Conservation (phyloP, 2,888 invertebrate genomes). For the Watsonalla cultraria region DNA sequence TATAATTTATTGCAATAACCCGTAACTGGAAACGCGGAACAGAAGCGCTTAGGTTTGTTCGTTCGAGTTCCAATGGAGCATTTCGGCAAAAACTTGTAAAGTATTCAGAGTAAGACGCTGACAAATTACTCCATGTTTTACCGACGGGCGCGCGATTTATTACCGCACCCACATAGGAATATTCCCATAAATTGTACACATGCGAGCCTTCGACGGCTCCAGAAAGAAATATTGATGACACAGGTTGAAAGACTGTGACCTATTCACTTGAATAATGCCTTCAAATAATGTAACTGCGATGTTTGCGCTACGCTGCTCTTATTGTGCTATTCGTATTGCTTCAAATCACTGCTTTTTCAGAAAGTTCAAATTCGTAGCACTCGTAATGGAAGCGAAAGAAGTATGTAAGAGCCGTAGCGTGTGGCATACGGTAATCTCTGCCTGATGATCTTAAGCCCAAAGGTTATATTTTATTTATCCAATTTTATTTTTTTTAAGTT, state of each 20-base stretch:
- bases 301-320: not conserved
- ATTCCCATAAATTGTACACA: constrained; percentile 34
- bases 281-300: not conserved
- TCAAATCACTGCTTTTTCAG: not conserved
- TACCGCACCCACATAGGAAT: constrained; percentile 31
- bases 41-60: not conserved
- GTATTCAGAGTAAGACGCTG: constrained; percentile 38
- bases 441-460: no score
- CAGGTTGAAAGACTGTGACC: constrained; percentile 2
- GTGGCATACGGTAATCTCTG: no score
- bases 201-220: constrained; percentile 6
- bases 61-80: not conserved
- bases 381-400: no score
- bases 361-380: no score
- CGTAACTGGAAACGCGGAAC: not conserved
- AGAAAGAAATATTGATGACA: constrained; percentile 4
- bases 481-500: no score
- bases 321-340: not conserved
- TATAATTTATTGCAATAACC: not conserved
- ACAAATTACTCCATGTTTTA: constrained; percentile 46
- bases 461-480: no score
- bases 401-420: no score
- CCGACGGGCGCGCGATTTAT: constrained; percentile 42
- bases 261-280: not conserved
- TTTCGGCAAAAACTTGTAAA: constrained; percentile 38